A percentile compares a stretch with the other conserved stretches of the same genome.
phyloP scores from a whole-genome alignment of 53 echinoderm and acorn worm genomes.

The Echinometra lucunter region DNA sequence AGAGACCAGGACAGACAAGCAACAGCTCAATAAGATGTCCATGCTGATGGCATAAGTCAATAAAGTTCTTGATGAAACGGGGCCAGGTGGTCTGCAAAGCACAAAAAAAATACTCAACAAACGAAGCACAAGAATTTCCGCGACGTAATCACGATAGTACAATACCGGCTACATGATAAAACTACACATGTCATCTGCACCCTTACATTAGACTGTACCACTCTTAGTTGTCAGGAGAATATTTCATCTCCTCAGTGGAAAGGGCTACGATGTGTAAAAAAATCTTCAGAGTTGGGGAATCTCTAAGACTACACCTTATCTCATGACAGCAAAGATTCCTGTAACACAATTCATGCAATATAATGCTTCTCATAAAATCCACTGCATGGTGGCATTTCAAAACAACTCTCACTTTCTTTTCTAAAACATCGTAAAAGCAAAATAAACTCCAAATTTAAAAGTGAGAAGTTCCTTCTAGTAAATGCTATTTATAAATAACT shows the following conservation, averaged over 20 bases:
- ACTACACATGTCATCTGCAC: background rate
- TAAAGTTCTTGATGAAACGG: background rate
- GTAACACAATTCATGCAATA: background rate
- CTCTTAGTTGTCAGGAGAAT: background rate
- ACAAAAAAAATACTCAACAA: slow-evolving; percentile 15
- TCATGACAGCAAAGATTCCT: background rate
- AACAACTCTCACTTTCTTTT: background rate
- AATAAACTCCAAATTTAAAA: background rate
- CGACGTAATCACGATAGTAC: slow-evolving; percentile 52
- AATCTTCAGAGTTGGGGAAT: background rate
- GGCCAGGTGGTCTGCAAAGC: background rate
- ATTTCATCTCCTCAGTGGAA: background rate
- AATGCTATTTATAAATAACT: too few relatives aligned
- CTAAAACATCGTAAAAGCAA: too few relatives aligned
- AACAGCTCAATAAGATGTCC: too few relatives aligned
- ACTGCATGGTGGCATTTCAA: background rate
- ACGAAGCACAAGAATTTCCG: slow-evolving; percentile 38
- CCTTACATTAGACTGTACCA: background rate
- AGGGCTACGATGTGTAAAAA: background rate
- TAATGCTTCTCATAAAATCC: background rate
- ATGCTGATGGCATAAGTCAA: too few relatives aligned
- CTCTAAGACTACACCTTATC: background rate
- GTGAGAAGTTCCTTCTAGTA: background rate
- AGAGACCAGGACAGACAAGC: too few relatives aligned
- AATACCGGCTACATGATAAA: background rate